Evolutionary conservation across 2,113 vertebrate genomes (phyloP).

Genomic region (Acrocephalus kingi): DNA sequence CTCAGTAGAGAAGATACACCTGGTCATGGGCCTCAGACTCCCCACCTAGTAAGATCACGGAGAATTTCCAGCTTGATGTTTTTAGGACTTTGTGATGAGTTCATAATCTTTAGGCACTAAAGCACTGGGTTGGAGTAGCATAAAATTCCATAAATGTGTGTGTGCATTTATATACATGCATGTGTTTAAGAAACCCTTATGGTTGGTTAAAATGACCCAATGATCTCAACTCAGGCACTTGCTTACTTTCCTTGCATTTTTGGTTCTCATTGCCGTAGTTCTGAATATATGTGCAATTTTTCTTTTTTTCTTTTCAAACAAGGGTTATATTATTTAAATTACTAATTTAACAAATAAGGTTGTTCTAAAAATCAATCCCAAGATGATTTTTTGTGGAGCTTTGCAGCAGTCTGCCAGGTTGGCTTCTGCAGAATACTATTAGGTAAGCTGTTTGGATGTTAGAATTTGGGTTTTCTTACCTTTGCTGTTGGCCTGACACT

Average conservation of each 20-base stretch:
- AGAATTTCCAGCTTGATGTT: background rate
- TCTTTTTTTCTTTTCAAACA: background rate
- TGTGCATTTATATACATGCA: background rate
- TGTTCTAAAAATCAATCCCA: background rate
- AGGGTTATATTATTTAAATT: background rate
- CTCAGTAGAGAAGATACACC: background rate
- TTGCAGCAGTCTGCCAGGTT: background rate
- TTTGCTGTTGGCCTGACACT: background rate
- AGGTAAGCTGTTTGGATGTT: background rate
- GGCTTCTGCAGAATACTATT: background rate
- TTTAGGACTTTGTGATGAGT: background rate
- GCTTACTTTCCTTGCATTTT: background rate
- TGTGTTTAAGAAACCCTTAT: background rate
- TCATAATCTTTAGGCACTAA: background rate
- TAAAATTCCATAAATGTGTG: background rate
- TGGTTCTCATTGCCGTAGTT: background rate
- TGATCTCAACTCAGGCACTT: background rate
- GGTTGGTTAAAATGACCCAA: background rate
- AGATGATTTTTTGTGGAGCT: background rate
- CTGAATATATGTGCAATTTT: background rate
- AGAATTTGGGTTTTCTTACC: background rate
- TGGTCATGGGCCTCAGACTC: background rate
- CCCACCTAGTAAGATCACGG: background rate
- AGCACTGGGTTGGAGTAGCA: background rate
- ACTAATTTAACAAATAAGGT: background rate